phyloP scores from a whole-genome alignment of 2,113 vertebrate species.

The Laticauda colubrina region DNA sequence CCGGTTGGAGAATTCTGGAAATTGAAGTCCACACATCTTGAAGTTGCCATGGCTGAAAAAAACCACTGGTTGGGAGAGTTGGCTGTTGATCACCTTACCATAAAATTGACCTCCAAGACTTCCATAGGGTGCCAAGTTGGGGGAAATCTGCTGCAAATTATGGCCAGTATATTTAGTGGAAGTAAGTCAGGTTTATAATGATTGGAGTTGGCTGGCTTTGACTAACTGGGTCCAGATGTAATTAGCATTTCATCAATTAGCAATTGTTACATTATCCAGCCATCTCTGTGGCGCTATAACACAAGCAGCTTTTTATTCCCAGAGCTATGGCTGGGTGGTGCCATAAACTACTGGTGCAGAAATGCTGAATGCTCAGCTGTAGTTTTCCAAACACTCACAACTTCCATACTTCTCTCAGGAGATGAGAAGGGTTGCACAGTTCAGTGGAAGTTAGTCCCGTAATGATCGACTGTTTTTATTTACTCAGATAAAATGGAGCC shows the following conservation, averaged over 20 bases:
- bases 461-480: background rate
- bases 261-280: background rate
- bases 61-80: background rate
- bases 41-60: background rate
- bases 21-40: background rate
- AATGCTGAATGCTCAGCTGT: background rate
- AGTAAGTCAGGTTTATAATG: background rate
- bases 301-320: background rate
- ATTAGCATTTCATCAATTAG: background rate
- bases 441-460: background rate
- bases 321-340: background rate
- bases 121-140: background rate
- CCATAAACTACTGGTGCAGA: background rate
- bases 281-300: background rate
- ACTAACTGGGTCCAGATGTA: background rate
- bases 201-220: background rate
- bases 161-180: background rate
- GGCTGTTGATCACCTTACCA: background rate
- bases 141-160: background rate
- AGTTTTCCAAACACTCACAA: background rate
- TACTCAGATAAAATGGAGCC: background rate
- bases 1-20: background rate
- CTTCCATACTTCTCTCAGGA: background rate
- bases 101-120: background rate
- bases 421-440: background rate